These are phyloP conservation scores for Pangasius macronema DNA, from an alignment of 2,797 vertebrate species.

Conservation along the genomic window DNA sequence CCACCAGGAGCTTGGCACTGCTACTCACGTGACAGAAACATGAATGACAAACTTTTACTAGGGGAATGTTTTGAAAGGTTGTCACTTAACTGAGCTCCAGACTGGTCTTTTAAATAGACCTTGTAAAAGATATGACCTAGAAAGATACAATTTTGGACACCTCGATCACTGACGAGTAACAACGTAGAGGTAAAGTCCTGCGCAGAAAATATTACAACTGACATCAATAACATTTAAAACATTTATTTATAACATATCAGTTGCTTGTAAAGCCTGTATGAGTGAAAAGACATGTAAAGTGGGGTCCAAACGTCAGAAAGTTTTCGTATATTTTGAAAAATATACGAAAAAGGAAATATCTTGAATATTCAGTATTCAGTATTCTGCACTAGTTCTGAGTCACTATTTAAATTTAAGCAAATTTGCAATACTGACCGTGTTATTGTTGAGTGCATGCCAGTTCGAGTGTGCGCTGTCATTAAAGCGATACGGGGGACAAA, in stretches of 20 bases:
- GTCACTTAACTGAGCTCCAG: constrained; percentile 19
- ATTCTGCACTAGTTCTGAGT: neutral
- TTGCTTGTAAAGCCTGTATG: neutral
- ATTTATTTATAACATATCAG: neutral
- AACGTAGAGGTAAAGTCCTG: neutral
- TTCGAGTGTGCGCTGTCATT: neutral
- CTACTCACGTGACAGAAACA: constrained; percentile 50
- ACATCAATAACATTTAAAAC: neutral
- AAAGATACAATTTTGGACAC: constrained; percentile 3
- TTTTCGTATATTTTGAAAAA: neutral
- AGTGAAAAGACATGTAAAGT: neutral
- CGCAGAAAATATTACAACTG: neutral
- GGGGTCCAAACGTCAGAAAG: neutral
- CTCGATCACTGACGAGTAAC: constrained; percentile 2
- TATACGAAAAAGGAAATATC: neutral
- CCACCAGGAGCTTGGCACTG: constrained; percentile 53
- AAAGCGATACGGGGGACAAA: neutral
- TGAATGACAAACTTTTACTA: constrained; percentile 48
- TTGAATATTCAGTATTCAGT: neutral
- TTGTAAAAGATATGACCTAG: neutral
- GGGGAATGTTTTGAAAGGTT: constrained; percentile 40
- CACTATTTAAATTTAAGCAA: neutral
- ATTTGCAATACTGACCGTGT: neutral
- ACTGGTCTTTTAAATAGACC: constrained; percentile 16
- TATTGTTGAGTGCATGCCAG: neutral